Evolutionary conservation across 2,888 invertebrate genomes (phyloP).

Genomic region (Arctia plantaginis): DNA sequence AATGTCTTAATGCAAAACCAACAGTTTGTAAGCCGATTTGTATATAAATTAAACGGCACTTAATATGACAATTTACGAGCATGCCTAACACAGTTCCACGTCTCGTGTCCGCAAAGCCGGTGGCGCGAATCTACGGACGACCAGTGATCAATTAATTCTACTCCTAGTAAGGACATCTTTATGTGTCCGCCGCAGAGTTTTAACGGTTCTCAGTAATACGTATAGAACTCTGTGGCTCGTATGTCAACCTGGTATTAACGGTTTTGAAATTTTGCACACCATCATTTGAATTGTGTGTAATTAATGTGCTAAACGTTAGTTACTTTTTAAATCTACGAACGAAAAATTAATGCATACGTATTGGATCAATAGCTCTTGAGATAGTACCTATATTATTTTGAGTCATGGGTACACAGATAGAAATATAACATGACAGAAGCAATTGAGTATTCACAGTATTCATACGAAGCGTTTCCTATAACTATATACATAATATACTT

Average conservation of each 20-base stretch:
- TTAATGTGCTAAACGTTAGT: not conserved
- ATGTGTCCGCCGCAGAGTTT: slow-evolving; percentile 60
- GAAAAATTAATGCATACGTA: not conserved
- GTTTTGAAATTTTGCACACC: slow-evolving; percentile 17
- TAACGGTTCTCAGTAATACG: slow-evolving; percentile 67
- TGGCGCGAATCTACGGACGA: slow-evolving; percentile 35
- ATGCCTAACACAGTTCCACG: slow-evolving; percentile 59
- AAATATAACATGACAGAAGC: not conserved
- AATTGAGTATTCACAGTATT: not conserved
- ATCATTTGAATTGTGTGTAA: not conserved
- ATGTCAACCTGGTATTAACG: slow-evolving; percentile 24
- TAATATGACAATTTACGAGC: slow-evolving; percentile 76
- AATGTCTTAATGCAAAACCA: slow-evolving; percentile 67
- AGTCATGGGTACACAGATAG: not conserved
- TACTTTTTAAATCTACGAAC: not conserved
- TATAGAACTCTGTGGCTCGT: slow-evolving; percentile 28
- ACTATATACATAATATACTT: too few species aligned
- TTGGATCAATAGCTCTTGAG: not conserved
- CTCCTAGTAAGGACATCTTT: slow-evolving; percentile 71
- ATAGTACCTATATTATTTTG: not conserved
- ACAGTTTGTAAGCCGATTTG: slow-evolving; percentile 70
- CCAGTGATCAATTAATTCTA: slow-evolving; percentile 72
- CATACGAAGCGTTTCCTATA: too few species aligned
- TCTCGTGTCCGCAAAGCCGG: slow-evolving; percentile 54
- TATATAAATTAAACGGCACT: slow-evolving; percentile 68